These are phyloP conservation scores for Epicampocera succincta DNA, from an alignment of 2,888 invertebrate species.

Conservation along the genomic window DNA sequence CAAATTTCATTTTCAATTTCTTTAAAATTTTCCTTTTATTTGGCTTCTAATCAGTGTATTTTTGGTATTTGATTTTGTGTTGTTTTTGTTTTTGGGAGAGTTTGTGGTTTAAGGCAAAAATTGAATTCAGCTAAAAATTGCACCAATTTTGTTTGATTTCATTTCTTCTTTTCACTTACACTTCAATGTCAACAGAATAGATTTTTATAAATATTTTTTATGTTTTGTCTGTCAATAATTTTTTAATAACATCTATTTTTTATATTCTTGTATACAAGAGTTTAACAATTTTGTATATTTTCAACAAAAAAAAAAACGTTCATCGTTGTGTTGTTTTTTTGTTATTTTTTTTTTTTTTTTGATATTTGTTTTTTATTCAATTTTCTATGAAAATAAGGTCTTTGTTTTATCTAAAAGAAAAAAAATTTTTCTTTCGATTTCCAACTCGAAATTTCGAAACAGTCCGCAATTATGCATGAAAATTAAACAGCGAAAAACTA, in stretches of 20 bases:
- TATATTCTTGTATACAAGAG: constrained; percentile 67
- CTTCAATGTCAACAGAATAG: constrained; percentile 67
- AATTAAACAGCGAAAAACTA: constrained; percentile 20
- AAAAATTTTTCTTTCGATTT: constrained; percentile 24
- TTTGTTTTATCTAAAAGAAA: constrained; percentile 55
- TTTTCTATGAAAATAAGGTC: constrained; percentile 70
- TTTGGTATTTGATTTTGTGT: constrained; percentile 46
- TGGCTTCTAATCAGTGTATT: constrained; percentile 53
- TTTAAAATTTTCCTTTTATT: constrained; percentile 41
- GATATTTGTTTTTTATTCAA: constrained; percentile 23
- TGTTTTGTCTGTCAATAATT: constrained; percentile 21
- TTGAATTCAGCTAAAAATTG: constrained; percentile 70
- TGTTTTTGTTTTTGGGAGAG: constrained; percentile 21
- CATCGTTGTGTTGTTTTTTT: constrained; percentile 63
- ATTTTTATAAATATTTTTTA: constrained; percentile 41
- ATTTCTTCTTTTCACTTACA: constrained; percentile 41
- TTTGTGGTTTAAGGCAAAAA: constrained; percentile 67
- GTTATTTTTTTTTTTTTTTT: constrained; percentile 54
- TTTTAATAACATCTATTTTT: constrained; percentile 37
- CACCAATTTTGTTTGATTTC: constrained; percentile 66
- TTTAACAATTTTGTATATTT: constrained; percentile 70
- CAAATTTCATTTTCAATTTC: constrained; percentile 36
- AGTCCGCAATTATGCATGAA: constrained; percentile 34
- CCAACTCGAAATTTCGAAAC: constrained; percentile 31
- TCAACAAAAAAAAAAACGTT: constrained; percentile 69